These are phyloP conservation scores for Julus scanicus DNA, from an alignment of 2,888 invertebrate species.

Conservation along the genomic window DNA sequence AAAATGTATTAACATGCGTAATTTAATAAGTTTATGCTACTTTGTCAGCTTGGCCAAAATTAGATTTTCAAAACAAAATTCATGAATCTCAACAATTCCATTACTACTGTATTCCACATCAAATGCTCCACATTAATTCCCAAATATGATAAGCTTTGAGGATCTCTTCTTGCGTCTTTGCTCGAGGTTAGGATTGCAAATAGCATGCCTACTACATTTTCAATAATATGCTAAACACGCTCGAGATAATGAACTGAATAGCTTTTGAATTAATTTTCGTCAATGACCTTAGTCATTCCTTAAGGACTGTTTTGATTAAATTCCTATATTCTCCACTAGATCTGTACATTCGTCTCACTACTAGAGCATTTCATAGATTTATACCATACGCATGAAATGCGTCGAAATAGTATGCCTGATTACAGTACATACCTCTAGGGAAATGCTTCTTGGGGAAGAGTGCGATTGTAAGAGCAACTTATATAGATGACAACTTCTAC, in stretches of 20 bases:
- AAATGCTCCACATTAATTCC: conserved; percentile 13
- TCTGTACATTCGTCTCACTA: conserved; percentile 2
- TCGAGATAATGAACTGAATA: conserved; percentile 40
- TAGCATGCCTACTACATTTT: background rate
- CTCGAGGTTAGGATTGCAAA: background rate
- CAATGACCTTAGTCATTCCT: conserved; percentile 41
- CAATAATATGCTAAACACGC: conserved; percentile 43
- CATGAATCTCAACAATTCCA: background rate
- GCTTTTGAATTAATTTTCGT: conserved; percentile 40
- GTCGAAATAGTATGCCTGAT: conserved; percentile 32
- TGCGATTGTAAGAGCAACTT: background rate
- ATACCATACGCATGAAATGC: conserved; percentile 39
- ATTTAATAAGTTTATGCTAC: background rate
- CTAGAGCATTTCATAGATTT: conserved; percentile 39
- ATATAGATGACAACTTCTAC: background rate
- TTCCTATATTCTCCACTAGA: background rate
- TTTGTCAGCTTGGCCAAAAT: background rate
- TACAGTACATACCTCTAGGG: background rate
- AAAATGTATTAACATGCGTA: background rate
- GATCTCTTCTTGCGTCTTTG: background rate
- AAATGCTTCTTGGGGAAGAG: background rate
- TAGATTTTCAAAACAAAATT: background rate
- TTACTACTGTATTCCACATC: background rate
- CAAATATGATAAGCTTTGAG: conserved; percentile 6
- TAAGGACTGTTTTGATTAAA: conserved; percentile 42